Percentiles rank a stretch among this genome's conserved stretches.
These are phyloP conservation scores for Crocidura indochinensis DNA, from an alignment of 2,797 vertebrate species.

Conservation along the genomic window DNA sequence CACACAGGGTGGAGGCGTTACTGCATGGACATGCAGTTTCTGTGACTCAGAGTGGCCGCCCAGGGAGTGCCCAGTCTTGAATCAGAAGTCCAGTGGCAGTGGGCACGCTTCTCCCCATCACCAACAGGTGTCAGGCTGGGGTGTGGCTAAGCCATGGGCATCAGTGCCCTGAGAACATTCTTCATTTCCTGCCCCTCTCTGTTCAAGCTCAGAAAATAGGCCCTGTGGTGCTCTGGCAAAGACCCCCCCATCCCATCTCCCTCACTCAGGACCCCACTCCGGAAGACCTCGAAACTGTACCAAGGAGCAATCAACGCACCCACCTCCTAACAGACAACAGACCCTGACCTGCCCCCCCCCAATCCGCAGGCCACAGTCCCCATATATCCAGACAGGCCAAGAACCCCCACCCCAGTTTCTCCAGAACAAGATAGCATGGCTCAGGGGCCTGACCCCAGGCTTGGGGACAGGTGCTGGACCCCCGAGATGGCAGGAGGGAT, in stretches of 20 bases:
- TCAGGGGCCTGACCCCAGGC: neutral
- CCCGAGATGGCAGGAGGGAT: neutral
- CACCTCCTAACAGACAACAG: neutral
- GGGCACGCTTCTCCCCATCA: neutral
- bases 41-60: too few species aligned
- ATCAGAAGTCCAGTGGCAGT: neutral
- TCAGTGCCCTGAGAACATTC: neutral
- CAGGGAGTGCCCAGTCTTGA: too few species aligned
- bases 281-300: neutral
- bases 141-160: neutral
- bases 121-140: slow-evolving; percentile 81
- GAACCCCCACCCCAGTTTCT: slow-evolving; percentile 49
- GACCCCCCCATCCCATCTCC: neutral
- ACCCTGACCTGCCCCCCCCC: neutral
- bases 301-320: neutral
- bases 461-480: too few species aligned
- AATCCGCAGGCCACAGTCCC: slow-evolving; percentile 12
- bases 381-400: slow-evolving; percentile 36
- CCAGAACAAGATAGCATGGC: slow-evolving; percentile 88
- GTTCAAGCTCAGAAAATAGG: neutral
- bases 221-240: neutral
- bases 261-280: neutral
- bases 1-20: too few species aligned
- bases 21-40: too few species aligned
- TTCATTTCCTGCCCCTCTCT: neutral